These are phyloP conservation scores for Centropus unirufus DNA, from an alignment of 2,113 vertebrate species.

Conservation along the genomic window DNA sequence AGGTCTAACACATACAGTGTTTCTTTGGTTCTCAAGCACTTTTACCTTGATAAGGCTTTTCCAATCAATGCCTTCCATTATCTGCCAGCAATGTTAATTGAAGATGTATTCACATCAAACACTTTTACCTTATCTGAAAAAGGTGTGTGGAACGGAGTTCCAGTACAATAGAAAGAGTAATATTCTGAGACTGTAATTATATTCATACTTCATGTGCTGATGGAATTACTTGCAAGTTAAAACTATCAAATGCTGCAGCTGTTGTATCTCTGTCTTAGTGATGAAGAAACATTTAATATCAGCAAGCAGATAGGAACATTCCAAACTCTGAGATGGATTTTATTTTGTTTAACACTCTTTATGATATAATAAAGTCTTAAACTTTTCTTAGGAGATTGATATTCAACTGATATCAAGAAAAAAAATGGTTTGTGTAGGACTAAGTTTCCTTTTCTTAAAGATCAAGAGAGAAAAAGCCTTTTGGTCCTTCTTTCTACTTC, in stretches of 20 bases:
- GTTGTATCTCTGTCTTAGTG: conserved; percentile 5
- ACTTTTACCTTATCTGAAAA: conserved; percentile 78
- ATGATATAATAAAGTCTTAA: not conserved
- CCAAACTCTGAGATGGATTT: not conserved
- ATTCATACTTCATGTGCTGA: conserved; percentile 53
- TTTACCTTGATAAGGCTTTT: conserved; percentile 78
- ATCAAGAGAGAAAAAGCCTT: not conserved
- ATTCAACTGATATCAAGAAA: not conserved
- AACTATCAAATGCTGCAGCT: not conserved
- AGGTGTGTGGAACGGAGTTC: conserved; percentile 46
- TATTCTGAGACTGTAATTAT: conserved; percentile 74
- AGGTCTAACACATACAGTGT: not conserved
- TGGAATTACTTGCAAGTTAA: conserved; percentile 58
- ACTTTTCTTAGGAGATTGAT: not conserved
- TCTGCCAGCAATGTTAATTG: conserved; percentile 72
- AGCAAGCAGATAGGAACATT: not conserved
- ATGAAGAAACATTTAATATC: not conserved
- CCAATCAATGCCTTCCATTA: conserved; percentile 77
- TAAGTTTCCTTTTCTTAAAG: not conserved
- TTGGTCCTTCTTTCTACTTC: not conserved
- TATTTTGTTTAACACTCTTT: not conserved
- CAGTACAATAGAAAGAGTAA: conserved; percentile 68
- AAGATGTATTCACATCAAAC: conserved; percentile 71
- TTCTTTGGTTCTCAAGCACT: conserved; percentile 52
- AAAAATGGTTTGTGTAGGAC: not conserved